Percentiles rank a stretch among this genome's conserved stretches.
These are phyloP conservation scores for Lutraria lutraria DNA, from an alignment of 2,888 invertebrate genomes.

Conservation along the genomic window DNA sequence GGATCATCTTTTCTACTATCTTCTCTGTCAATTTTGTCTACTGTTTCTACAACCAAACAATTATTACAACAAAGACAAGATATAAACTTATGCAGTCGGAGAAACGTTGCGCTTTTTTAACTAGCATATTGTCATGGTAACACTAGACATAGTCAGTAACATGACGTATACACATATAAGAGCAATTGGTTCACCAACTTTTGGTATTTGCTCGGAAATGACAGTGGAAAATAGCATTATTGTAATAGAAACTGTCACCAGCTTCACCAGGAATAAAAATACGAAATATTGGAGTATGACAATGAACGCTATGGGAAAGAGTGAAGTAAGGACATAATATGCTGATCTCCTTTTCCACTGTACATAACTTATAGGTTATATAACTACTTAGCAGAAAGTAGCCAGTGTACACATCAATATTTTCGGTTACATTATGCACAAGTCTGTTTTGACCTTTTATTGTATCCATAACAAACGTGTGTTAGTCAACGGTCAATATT, in stretches of 20 bases:
- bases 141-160: neutral
- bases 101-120: neutral
- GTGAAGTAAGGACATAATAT: neutral
- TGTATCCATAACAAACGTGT: neutral
- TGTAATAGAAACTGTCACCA: neutral
- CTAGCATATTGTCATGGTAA: neutral
- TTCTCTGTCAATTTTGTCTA: neutral
- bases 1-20: too few relatives aligned
- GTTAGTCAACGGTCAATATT: constrained; percentile 2
- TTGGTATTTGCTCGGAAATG: neutral
- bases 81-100: neutral
- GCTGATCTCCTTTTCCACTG: neutral
- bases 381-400: neutral
- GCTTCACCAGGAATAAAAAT: neutral
- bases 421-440: neutral
- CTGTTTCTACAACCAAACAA: neutral
- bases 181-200: neutral
- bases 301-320: neutral
- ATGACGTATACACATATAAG: neutral
- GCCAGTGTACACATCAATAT: neutral
- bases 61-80: neutral
- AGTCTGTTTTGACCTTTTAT: neutral
- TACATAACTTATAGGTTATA: neutral
- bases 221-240: neutral
- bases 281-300: neutral